Percentiles rank a stretch among this genome's conserved stretches.
These are phyloP conservation scores for Geophilus truncorum DNA, from an alignment of 2,888 invertebrate genomes.

Conservation along the genomic window DNA sequence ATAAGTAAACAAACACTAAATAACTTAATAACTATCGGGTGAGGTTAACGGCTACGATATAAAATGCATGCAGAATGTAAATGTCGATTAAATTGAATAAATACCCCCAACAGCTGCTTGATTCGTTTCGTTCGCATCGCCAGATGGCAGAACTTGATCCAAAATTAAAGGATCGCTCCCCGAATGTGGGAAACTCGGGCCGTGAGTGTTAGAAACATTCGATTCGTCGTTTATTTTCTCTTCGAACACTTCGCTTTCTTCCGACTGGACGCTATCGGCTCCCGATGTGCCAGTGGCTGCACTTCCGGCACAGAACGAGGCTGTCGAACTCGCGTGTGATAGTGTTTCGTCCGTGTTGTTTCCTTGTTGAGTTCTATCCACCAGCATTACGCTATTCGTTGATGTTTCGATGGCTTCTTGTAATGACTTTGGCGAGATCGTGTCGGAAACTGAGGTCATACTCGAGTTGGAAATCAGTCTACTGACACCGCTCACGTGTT, in stretches of 20 bases:
- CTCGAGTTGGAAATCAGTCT: slow-evolving; percentile 18
- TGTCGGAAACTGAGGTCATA: background rate
- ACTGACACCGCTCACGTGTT: slow-evolving; percentile 18
- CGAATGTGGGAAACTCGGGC: background rate
- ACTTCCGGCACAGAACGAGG: background rate
- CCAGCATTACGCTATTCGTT: background rate
- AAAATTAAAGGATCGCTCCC: slow-evolving; percentile 27
- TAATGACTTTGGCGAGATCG: background rate
- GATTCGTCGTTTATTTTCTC: background rate
- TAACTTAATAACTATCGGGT: background rate
- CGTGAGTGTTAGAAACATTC: background rate
- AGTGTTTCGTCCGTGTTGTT: background rate
- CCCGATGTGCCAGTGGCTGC: background rate
- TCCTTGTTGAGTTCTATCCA: background rate
- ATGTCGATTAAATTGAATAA: background rate
- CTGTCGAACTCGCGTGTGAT: background rate
- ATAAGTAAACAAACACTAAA: background rate
- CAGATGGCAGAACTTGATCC: background rate
- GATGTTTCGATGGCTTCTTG: background rate
- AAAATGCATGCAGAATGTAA: background rate
- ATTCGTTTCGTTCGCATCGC: background rate
- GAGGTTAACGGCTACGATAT: background rate
- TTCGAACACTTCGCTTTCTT: slow-evolving; percentile 9
- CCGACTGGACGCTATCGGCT: slow-evolving; percentile 10
- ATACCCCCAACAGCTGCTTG: background rate